These are phyloP conservation scores for Hirundichthys speculiger DNA, from an alignment of 2,113 vertebrate species.

Conservation along the genomic window DNA sequence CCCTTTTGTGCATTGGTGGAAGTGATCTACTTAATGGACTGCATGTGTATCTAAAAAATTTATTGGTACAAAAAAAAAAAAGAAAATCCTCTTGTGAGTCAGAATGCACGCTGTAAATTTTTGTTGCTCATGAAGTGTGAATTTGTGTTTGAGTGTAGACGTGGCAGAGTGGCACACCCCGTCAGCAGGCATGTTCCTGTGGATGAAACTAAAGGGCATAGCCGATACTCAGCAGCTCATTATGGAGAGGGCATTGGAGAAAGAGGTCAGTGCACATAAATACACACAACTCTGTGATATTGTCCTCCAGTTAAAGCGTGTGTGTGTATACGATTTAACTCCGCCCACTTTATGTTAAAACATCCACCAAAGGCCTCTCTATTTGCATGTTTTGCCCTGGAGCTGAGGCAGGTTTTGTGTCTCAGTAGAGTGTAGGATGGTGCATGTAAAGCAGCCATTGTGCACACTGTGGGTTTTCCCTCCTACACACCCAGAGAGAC, in stretches of 20 bases:
- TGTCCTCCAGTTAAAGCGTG: not conserved
- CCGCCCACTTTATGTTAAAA: not conserved
- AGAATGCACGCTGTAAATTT: not conserved
- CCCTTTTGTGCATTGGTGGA: too few species aligned
- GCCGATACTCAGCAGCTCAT: constrained; percentile 87
- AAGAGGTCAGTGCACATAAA: constrained; percentile 81
- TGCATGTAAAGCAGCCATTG: constrained; percentile 39
- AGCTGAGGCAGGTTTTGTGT: constrained; percentile 6
- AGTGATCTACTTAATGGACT: too few species aligned
- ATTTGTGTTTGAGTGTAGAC: constrained; percentile 72
- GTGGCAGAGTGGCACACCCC: constrained; percentile 93
- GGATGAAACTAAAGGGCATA: constrained; percentile 92
- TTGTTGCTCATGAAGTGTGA: not conserved
- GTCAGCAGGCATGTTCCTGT: constrained; percentile 93
- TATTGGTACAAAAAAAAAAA: too few species aligned
- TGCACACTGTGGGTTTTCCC: constrained; percentile 23
- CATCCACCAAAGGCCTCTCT: constrained; percentile 1
- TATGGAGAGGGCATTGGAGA: constrained; percentile 90
- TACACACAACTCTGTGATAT: not conserved
- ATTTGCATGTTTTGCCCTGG: constrained; percentile 5
- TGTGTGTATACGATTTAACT: not conserved
- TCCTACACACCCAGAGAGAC: constrained; percentile 18
- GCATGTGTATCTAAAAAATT: too few species aligned
- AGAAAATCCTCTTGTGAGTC: too few species aligned
- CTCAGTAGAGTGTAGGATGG: constrained; percentile 32